Evolutionary conservation across 2,888 invertebrate species (phyloP).

Genomic region (Mesochorus sp.): DNA sequence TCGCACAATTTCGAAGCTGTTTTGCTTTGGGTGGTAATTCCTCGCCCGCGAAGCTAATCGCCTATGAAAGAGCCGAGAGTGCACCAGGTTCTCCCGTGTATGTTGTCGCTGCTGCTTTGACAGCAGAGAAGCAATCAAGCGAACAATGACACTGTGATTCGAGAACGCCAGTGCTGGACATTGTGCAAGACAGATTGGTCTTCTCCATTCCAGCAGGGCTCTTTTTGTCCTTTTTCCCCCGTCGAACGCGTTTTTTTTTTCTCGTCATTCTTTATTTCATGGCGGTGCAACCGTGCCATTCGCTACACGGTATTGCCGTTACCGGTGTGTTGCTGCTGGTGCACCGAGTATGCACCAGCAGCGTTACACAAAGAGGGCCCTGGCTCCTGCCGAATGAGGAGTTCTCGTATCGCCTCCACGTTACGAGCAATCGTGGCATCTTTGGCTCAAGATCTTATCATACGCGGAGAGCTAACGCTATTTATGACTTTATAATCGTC

Average conservation of each 20-base stretch:
- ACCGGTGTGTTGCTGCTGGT: constrained; percentile 1
- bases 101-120: constrained; percentile 40
- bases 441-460: too few relatives aligned
- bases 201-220: constrained; percentile 34
- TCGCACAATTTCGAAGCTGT: background rate
- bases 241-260: constrained; percentile 22
- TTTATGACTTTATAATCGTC: too few relatives aligned
- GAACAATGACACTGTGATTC: constrained; percentile 74
- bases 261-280: constrained; percentile 22
- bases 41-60: constrained; percentile 69
- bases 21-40: constrained; percentile 38
- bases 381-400: constrained; percentile 5
- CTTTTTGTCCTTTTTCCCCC: constrained; percentile 31
- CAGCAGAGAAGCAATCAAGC: constrained; percentile 72
- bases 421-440: too few relatives aligned
- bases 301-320: constrained; percentile 16
- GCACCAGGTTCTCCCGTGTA: constrained; percentile 15
- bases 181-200: constrained; percentile 69
- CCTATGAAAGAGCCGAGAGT: constrained; percentile 34
- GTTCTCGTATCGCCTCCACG: background rate
- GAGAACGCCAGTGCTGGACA: constrained; percentile 65
- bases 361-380: background rate
- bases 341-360: constrained; percentile 1
- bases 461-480: too few relatives aligned
- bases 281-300: background rate